Base-by-base conservation (phyloP, 2,888 invertebrate genomes). In the Petrophora chlorosata region DNA sequence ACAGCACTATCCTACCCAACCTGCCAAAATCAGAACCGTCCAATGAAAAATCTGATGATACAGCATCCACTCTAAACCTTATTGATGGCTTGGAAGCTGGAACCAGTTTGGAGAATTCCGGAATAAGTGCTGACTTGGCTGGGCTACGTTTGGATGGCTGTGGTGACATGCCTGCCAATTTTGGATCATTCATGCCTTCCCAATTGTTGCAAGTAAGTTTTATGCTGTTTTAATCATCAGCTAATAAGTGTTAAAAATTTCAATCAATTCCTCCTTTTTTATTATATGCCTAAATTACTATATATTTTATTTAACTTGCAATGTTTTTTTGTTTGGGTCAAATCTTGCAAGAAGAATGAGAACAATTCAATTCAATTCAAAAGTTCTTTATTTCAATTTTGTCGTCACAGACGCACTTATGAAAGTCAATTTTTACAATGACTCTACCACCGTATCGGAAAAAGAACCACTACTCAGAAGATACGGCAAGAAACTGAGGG, bases 111-210 rank as follows among this genome's bases (percentile, higher is more conserved):
- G 68, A 70, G 0, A 54, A 45, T 47, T 35, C 66, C 9, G 70
- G 67, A 1, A 56, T 73, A n/a, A 76, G 73, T 54, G 75, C 83
- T 0, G 91, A 91, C 51, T 70, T 91, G 46, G 86, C 78, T 5
- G 91, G 90, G 0, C 57, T 91, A 19, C 62, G 66, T 16, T 51
- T 90, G 38, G 83, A 82, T n/a, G n/a, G n/a, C 41, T 73, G 83
- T 70, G 76, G 83, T 15, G 79, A 85, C 47, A 49, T 70, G 32
- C 76, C 81, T n/a, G 64, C 77, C 9, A 73, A 76, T 49, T 79
- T 88, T 60, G 87, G 82, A 46, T 76, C 82, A 8, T 91, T 89
- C 61, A 79, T 91, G 83, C 91, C 92, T 17, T 91, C 91, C 3
- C 91, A 91, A 53, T 65, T 91, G 41, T 61, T 91, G 53, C 85